Percentiles rank a stretch among this genome's conserved stretches.
Conservation (phyloP, 2,888 invertebrate genomes). For the Epsilonema sp. region DNA sequence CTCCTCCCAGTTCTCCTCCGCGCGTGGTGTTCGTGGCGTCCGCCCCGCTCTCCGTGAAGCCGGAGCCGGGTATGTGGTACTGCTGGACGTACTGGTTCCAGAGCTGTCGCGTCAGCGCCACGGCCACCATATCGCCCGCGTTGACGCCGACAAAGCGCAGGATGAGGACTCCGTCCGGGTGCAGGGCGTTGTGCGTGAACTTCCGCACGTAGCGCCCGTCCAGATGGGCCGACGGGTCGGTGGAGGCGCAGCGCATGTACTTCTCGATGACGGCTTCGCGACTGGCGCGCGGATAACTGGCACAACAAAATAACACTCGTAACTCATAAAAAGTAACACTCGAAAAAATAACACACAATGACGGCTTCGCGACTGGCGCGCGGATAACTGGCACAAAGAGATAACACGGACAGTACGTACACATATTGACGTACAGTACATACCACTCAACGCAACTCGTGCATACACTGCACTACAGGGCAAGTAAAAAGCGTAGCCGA, state of each 20-base stretch:
- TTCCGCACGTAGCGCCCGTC: conserved; percentile 3
- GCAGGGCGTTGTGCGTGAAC: conserved; percentile 6
- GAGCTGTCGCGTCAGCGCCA: conserved; percentile 18
- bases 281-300: not conserved
- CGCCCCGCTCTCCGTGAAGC: too few species aligned
- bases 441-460: too few species aligned
- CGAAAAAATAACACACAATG: too few species aligned
- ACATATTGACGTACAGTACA: too few species aligned
- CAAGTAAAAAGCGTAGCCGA: too few species aligned
- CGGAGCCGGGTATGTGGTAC: conserved; percentile 4
- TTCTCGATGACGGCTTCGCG: not conserved
- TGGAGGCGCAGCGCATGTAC: not conserved
- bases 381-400: too few species aligned
- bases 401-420: too few species aligned
- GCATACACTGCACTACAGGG: too few species aligned
- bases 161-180: conserved; percentile 22
- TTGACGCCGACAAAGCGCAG: conserved; percentile 26
- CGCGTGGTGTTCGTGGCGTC: too few species aligned
- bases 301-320: too few species aligned
- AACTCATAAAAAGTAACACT: too few species aligned
- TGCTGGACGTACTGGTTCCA: conserved; percentile 21
- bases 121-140: conserved; percentile 26
- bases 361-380: not conserved
- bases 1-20: too few species aligned
- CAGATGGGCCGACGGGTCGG: not conserved